These are phyloP conservation scores for Cryptocephalus moraei DNA, from an alignment of 2,888 invertebrate species.

Conservation along the genomic window DNA sequence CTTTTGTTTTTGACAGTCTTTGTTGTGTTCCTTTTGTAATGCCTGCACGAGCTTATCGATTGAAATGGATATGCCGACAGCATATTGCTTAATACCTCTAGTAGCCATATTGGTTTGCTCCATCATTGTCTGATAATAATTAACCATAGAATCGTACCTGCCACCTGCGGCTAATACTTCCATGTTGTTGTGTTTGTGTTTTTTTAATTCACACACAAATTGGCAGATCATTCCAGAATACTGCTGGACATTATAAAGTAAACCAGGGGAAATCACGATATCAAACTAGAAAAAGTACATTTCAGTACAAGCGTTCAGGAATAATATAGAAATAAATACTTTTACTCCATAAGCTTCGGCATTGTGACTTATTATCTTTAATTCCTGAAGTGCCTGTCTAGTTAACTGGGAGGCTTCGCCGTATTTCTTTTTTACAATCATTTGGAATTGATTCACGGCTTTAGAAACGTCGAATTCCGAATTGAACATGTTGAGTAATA, in stretches of 20 bases:
- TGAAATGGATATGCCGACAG: constrained; percentile 73
- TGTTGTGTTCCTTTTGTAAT: constrained; percentile 34
- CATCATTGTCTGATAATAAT: constrained; percentile 51
- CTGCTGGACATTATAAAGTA: constrained; percentile 51
- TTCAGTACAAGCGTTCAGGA: neutral
- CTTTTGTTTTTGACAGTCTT: no score
- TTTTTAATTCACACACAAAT: constrained; percentile 49
- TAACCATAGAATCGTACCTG: constrained; percentile 75
- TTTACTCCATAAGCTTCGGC: constrained; percentile 66
- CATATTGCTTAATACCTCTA: constrained; percentile 41
- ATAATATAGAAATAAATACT: constrained; percentile 37
- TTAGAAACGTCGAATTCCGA: constrained; percentile 54
- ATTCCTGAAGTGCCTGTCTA: constrained; percentile 60
- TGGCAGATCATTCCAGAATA: constrained; percentile 62
- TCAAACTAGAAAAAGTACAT: constrained; percentile 43
- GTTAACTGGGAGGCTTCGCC: constrained; percentile 57
- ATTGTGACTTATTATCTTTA: constrained; percentile 62
- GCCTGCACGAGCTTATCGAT: constrained; percentile 65
- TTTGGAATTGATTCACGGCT: constrained; percentile 48
- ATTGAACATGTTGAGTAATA: constrained; percentile 56
- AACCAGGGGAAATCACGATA: constrained; percentile 47
- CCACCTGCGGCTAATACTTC: constrained; percentile 82
- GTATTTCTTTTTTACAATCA: constrained; percentile 54
- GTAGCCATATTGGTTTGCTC: constrained; percentile 23
- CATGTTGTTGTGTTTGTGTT: constrained; percentile 42